Evolutionary conservation across 2,888 invertebrate species (phyloP).

Genomic region (Ochlodes sylvanus): DNA sequence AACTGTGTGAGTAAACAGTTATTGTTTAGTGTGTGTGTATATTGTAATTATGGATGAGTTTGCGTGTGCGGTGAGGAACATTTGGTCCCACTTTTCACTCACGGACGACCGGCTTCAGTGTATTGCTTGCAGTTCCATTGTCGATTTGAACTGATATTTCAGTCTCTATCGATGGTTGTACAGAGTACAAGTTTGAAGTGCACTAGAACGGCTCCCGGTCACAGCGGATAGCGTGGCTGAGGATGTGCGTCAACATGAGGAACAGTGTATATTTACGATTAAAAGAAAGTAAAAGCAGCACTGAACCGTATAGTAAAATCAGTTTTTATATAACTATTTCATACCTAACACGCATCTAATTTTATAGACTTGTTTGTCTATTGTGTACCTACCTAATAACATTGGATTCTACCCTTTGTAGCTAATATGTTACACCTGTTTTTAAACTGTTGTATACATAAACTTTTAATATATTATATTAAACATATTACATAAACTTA

Average conservation of each 20-base stretch:
- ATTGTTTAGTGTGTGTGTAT: conserved; percentile 58
- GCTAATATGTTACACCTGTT: no score
- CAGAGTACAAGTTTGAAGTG: conserved; percentile 59
- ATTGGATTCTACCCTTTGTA: no score
- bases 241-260: conserved; percentile 59
- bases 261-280: conserved; percentile 60
- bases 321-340: background rate
- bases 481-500: no score
- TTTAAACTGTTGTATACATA: no score
- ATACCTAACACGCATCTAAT: background rate
- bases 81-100: conserved; percentile 70
- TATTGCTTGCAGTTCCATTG: conserved; percentile 50
- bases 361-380: background rate
- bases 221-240: conserved; percentile 51
- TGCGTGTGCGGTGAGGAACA: conserved; percentile 64
- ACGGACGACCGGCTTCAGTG: conserved; percentile 61
- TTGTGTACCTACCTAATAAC: background rate
- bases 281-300: conserved; percentile 74
- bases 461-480: no score
- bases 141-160: conserved; percentile 50
- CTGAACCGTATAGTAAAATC: conserved; percentile 50
- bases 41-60: conserved; percentile 66
- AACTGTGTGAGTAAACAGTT: conserved; percentile 53
- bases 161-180: conserved; percentile 56
- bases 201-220: conserved; percentile 48